A percentile compares a stretch with the other conserved stretches of the same genome.
Conservation (phyloP, 2,888 invertebrate genomes). For the Chaetoderma sp. region DNA sequence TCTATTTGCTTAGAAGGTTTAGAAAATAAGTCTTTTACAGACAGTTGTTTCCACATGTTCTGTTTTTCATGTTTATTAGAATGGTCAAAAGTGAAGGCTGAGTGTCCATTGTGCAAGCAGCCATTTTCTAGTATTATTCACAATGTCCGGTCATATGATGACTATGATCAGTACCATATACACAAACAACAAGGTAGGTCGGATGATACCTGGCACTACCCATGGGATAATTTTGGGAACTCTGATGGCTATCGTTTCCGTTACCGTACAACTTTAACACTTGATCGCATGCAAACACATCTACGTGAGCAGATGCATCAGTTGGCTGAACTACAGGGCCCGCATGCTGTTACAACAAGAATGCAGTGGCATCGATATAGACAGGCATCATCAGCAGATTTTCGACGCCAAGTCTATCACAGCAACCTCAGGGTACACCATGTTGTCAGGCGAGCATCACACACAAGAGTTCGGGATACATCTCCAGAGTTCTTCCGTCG, state of each 20-base stretch:
- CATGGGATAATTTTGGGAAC: conserved; percentile 31
- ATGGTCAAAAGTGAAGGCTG: conserved; percentile 95
- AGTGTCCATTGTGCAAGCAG: conserved; percentile 94
- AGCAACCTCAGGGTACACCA: conserved; percentile 83
- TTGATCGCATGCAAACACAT: conserved; percentile 40
- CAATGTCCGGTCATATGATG: conserved; percentile 87
- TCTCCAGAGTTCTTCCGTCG: conserved; percentile 63
- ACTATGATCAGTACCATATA: conserved; percentile 85
- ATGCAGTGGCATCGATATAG: conserved; percentile 23
- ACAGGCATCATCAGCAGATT: conserved; percentile 63
- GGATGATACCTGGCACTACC: conserved; percentile 8
- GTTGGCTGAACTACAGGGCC: conserved; percentile 15
- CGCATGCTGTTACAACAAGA: conserved; percentile 34
- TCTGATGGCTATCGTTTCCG: conserved; percentile 56
- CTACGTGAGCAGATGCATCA: conserved; percentile 18
- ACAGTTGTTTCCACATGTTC: conserved; percentile 93
- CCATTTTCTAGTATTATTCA: conserved; percentile 91
- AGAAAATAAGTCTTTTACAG: conserved; percentile 89
- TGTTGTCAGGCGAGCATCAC: conserved; percentile 63
- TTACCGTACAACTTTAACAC: conserved; percentile 66
- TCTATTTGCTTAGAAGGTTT: conserved; percentile 91
- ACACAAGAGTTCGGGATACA: conserved; percentile 45
- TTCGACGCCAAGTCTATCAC: conserved; percentile 80
- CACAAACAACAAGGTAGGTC: conserved; percentile 38
- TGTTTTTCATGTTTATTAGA: conserved; percentile 92